These are phyloP conservation scores for Rutilus rutilus DNA, from an alignment of 2,113 vertebrate species.

Conservation along the genomic window DNA sequence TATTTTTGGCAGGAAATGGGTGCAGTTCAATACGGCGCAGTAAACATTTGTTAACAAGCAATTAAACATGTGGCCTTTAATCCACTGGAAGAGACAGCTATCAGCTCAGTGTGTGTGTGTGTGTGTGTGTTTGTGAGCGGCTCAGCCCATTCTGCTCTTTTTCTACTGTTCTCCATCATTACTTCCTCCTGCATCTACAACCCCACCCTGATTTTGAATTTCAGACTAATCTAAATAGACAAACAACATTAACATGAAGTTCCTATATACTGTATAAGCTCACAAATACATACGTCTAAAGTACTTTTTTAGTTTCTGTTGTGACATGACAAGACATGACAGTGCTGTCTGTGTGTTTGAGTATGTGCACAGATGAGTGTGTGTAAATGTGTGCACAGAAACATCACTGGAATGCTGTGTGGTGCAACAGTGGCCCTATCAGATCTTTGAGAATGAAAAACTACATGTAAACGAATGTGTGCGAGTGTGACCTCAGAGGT, in stretches of 20 bases:
- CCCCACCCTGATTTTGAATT: slow-evolving; percentile 1
- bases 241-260: not conserved
- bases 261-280: not conserved
- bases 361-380: slow-evolving; percentile 17
- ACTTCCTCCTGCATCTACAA: not conserved
- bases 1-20: slow-evolving; percentile 57
- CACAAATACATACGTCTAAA: slow-evolving; percentile 23
- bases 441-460: slow-evolving; percentile 8
- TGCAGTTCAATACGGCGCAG: slow-evolving; percentile 39
- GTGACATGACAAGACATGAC: slow-evolving; percentile 63
- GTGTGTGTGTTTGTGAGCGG: not conserved
- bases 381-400: slow-evolving; percentile 35
- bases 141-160: not conserved
- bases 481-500: slow-evolving; percentile 33
- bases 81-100: slow-evolving; percentile 44
- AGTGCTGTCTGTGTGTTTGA: slow-evolving; percentile 36
- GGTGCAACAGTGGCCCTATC: slow-evolving; percentile 34
- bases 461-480: slow-evolving; percentile 24
- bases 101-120: slow-evolving; percentile 31
- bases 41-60: slow-evolving; percentile 64
- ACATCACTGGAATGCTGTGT: slow-evolving; percentile 43
- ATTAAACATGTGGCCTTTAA: slow-evolving; percentile 59
- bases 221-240: slow-evolving; percentile 1
- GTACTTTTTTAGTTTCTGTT: slow-evolving; percentile 36
- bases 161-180: slow-evolving; percentile 2